These are phyloP conservation scores for Zeuzera pyrina DNA, from an alignment of 2,888 invertebrate species.

Conservation along the genomic window DNA sequence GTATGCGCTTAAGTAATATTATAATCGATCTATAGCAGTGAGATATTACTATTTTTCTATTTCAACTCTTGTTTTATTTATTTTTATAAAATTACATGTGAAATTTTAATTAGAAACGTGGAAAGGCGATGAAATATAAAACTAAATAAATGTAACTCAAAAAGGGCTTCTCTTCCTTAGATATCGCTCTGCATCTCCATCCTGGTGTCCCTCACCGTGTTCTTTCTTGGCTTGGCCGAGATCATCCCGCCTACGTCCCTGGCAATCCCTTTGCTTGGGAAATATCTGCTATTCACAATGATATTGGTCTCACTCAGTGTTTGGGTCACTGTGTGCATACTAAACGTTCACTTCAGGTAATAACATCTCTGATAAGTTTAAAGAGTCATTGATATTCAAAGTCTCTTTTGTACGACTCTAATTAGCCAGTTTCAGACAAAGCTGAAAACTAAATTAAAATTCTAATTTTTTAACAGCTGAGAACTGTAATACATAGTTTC, in stretches of 20 bases:
- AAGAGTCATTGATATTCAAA: conserved; percentile 6
- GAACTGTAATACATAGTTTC: no score
- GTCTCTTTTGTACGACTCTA: conserved; percentile 1
- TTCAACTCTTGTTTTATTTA: conserved; percentile 4
- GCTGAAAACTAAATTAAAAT: no score
- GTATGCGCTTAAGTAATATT: no score
- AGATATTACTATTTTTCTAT: no score
- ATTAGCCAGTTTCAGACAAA: no score
- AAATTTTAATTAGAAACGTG: no score
- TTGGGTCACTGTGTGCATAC: conserved; percentile 94
- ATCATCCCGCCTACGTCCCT: conserved; percentile 99
- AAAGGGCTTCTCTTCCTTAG: conserved; percentile 68
- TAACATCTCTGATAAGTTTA: conserved; percentile 3
- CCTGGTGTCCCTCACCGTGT: conserved; percentile 98
- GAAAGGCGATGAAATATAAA: conserved; percentile 40
- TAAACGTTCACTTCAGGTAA: conserved; percentile 87
- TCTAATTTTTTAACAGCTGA: no score
- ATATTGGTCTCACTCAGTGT: conserved; percentile 94
- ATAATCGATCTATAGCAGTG: no score
- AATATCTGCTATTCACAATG: conserved; percentile 98
- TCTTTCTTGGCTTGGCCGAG: conserved; percentile 97
- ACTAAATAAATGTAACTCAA: conserved; percentile 33
- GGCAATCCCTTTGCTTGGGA: conserved; percentile 93
- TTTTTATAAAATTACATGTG: background rate
- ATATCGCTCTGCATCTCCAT: conserved; percentile 98